Conservation (phyloP, 2,113 vertebrate genomes). For the Syngnathus floridae region DNA sequence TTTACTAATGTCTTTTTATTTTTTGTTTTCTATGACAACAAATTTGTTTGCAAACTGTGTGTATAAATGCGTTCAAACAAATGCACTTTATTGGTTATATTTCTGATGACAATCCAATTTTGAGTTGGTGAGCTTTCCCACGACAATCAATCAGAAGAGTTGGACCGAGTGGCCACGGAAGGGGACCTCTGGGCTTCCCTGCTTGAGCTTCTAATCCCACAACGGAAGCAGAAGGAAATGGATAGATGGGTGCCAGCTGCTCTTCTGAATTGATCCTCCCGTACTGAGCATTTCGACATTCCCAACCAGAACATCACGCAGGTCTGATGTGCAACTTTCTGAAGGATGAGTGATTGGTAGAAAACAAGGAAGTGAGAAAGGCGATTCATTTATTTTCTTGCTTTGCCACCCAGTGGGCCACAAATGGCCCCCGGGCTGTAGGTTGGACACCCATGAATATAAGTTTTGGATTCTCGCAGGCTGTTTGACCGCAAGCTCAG, state of each 20-base stretch:
- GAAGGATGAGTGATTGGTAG: background rate
- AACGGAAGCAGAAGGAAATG: too few relatives aligned
- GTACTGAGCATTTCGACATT: too few relatives aligned
- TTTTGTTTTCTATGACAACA: background rate
- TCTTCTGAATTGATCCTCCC: too few relatives aligned
- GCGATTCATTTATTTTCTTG: background rate
- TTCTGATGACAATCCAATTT: background rate
- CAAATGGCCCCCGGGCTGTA: background rate
- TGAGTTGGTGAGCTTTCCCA: too few relatives aligned
- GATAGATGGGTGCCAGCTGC: too few relatives aligned
- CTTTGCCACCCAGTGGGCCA: too few relatives aligned
- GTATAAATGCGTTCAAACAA: background rate
- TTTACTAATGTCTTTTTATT: background rate
- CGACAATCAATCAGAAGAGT: too few relatives aligned
- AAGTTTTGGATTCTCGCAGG: background rate
- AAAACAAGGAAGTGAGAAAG: background rate
- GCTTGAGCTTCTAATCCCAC: too few relatives aligned
- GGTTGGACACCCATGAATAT: background rate
- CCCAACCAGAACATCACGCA: too few relatives aligned
- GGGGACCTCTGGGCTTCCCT: too few relatives aligned
- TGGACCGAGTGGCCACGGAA: too few relatives aligned
- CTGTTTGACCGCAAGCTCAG: background rate
- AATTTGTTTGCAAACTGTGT: background rate
- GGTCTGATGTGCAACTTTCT: too few relatives aligned
- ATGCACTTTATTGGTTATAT: background rate